These are phyloP conservation scores for Dione vanillae DNA, from an alignment of 2,888 invertebrate genomes.

Conservation along the genomic window DNA sequence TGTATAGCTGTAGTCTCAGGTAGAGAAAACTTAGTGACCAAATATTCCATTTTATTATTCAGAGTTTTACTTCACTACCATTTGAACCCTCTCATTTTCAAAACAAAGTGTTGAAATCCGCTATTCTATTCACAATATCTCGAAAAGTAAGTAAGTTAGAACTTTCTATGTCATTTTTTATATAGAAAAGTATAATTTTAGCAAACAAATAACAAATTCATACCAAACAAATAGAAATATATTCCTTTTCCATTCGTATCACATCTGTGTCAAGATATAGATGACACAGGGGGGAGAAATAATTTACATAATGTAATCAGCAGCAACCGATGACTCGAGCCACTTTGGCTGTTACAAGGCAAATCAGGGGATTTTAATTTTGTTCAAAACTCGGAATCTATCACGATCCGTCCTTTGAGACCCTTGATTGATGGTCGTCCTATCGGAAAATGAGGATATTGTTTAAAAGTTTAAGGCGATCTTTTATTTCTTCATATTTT, in stretches of 20 bases:
- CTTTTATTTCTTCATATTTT: slow-evolving; percentile 22
- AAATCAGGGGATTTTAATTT: slow-evolving; percentile 73
- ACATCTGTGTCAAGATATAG: slow-evolving; percentile 60
- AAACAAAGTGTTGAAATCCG: too few relatives aligned
- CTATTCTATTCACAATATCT: too few relatives aligned
- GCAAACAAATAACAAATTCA: neutral
- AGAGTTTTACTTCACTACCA: too few relatives aligned
- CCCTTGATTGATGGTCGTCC: slow-evolving; percentile 51
- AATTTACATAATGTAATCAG: slow-evolving; percentile 80
- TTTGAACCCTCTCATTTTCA: too few relatives aligned
- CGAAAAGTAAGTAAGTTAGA: too few relatives aligned
- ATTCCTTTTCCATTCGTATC: slow-evolving; percentile 38
- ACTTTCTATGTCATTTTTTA: too few relatives aligned
- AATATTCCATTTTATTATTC: too few relatives aligned
- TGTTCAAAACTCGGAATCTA: slow-evolving; percentile 64
- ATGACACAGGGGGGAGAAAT: slow-evolving; percentile 64
- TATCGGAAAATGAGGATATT: slow-evolving; percentile 49
- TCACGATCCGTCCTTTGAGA: slow-evolving; percentile 49
- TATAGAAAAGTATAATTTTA: too few relatives aligned
- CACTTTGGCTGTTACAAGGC: slow-evolving; percentile 56
- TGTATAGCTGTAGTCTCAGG: too few relatives aligned
- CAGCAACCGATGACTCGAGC: slow-evolving; percentile 71
- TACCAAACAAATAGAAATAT: neutral
- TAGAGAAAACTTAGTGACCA: too few relatives aligned
- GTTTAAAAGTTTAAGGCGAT: slow-evolving; percentile 21